These are phyloP conservation scores for Noctua fimbriata DNA, from an alignment of 2,888 invertebrate genomes.

Conservation along the genomic window DNA sequence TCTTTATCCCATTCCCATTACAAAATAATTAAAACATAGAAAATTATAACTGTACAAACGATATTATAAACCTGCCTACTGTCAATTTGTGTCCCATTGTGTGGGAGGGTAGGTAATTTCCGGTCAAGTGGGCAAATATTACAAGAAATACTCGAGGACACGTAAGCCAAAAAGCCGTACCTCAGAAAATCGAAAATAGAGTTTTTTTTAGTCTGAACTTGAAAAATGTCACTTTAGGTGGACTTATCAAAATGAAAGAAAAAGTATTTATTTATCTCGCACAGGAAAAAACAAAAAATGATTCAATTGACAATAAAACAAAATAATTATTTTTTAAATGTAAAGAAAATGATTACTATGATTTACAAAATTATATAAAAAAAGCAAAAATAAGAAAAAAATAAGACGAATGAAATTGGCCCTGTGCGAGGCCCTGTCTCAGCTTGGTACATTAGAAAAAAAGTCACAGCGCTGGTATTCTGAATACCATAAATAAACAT, in stretches of 20 bases:
- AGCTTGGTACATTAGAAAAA: no score
- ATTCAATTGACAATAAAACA: no score
- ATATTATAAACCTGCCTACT: conserved; percentile 17
- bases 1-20: not conserved
- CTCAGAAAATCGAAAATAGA: not conserved
- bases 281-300: no score
- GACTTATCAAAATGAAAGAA: not conserved
- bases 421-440: no score
- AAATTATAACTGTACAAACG: not conserved
- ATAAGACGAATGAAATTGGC: no score
- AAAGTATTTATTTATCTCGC: no score
- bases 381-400: no score
- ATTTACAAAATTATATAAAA: no score
- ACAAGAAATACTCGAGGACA: conserved; percentile 12
- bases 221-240: not conserved
- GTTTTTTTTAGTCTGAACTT: not conserved
- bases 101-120: conserved; percentile 54
- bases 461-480: no score
- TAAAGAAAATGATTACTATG: no score
- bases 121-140: conserved; percentile 55
- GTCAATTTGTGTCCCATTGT: conserved; percentile 56
- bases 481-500: not conserved
- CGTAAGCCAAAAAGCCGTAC: not conserved
- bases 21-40: not conserved
- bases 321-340: no score